Evolutionary conservation across 2,113 vertebrate genomes (phyloP), one percentile per base, ranked within the genome.

Genomic region (Phyllostomus discolor): DNA sequence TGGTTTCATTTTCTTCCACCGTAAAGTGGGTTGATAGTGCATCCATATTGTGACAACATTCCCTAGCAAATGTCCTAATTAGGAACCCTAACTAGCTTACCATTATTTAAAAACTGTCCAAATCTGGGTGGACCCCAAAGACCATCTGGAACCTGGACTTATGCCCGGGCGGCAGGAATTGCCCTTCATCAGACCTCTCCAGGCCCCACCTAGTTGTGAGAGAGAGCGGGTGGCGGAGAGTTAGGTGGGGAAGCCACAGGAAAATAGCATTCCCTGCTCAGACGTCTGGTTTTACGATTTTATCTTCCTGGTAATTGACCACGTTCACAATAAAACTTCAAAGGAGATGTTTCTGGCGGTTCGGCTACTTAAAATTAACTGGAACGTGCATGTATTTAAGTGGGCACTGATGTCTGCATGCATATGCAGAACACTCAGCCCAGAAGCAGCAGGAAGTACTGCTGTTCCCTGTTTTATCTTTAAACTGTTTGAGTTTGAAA

Each of bases 141-240:
- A 94, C 96, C 90, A 95, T 95, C 94, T 97, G 90, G 95, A 97
- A 88, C 66, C 80, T 95, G 90, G 97, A 96, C 81, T 50, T 64
- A 38, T 84, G 90, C 96, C 94, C 82, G 0, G 59, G 88, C 81
- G 70, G 88, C 76, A 88, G 9, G 19, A 24, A 59, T 0, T 67
- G 95, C 89, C 96, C 96, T 92, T 95, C 88, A 93, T 91, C 28
- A 95, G 94, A 91, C 97, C 90, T 95, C 90, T 69, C 88, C 70
- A 62, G 10, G 52, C 15, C 94, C 94, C 73, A 92, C 87, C 84
- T 85, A 80, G 33, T 5, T 67, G 57, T 81, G n/a, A 59, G 64
- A 95, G 31, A 86, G 73, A 59, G 38, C 80, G 76, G n/a, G 24
- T 7, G n/a, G 59, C 3, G 26, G 83, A 73, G 73, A 19, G 17